phyloP scores from a whole-genome alignment of 1,140 invertebrate genomes.

The Drosophila virilis region DNA sequence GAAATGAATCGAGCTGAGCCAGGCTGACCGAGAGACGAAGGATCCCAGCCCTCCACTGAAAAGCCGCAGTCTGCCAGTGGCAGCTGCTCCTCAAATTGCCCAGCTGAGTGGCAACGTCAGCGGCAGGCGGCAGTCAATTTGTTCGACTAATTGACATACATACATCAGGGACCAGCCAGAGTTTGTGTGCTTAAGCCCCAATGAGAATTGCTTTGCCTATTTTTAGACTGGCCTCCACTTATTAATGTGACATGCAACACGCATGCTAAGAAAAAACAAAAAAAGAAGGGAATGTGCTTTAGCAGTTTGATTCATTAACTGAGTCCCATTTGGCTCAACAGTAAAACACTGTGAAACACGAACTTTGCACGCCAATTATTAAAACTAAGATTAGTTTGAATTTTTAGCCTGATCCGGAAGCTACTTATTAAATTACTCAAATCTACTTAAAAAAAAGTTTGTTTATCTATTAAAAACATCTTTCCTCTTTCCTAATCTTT shows the following conservation, averaged over 20 bases:
- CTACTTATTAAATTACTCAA: too few relatives aligned
- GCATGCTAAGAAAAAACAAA: neutral
- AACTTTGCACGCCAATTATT: too few relatives aligned
- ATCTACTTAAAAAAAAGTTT: too few relatives aligned
- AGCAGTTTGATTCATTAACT: neutral
- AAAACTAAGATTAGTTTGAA: too few relatives aligned
- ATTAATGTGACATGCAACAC: constrained; percentile 51
- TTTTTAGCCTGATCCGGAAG: too few relatives aligned
- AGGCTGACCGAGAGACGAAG: constrained; percentile 20
- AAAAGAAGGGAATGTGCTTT: constrained; percentile 5
- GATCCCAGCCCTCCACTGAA: constrained; percentile 24
- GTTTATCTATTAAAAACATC: too few relatives aligned
- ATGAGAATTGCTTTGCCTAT: constrained; percentile 59
- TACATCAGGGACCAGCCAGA: constrained; percentile 35
- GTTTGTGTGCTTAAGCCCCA: constrained; percentile 60
- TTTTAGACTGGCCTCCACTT: constrained; percentile 53
- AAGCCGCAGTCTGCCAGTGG: constrained; percentile 16
- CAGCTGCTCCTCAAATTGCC: constrained; percentile 11
- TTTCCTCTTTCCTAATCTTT: too few relatives aligned
- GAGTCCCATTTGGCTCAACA: neutral
- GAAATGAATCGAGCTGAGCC: neutral
- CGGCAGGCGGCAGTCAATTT: constrained; percentile 61
- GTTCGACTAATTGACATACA: constrained; percentile 78
- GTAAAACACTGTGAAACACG: too few relatives aligned
- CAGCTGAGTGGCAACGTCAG: constrained; percentile 31